Evolutionary conservation across 2,113 vertebrate genomes (phyloP).

Genomic region (Platysternon megacephalum): DNA sequence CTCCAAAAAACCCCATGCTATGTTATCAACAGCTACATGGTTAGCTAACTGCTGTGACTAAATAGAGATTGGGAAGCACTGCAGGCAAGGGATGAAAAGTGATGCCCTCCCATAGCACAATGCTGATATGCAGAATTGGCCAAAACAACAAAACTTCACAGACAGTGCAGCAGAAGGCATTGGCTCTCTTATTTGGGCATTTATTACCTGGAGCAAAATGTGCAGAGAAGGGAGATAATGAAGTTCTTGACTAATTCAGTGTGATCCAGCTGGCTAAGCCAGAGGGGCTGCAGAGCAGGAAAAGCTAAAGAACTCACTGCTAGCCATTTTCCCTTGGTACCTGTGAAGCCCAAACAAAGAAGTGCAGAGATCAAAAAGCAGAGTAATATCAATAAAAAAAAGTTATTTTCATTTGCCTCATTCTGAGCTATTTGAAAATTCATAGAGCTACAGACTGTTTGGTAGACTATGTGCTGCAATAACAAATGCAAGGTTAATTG

Average conservation of each 20-base stretch:
- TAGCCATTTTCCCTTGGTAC: constrained; percentile 81
- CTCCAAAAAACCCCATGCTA: constrained; percentile 57
- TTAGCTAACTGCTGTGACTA: constrained; percentile 82
- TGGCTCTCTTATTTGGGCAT: constrained; percentile 81
- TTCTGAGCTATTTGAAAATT: constrained; percentile 32
- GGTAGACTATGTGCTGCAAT: not conserved
- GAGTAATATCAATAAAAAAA: constrained; percentile 72
- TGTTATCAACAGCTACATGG: constrained; percentile 82
- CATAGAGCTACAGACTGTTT: not conserved
- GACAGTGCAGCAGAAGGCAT: constrained; percentile 86
- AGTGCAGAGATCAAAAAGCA: constrained; percentile 80
- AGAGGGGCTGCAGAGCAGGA: constrained; percentile 85
- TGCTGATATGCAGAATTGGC: constrained; percentile 79
- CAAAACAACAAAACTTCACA: constrained; percentile 86
- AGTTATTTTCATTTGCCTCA: constrained; percentile 29
- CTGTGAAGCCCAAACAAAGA: constrained; percentile 85
- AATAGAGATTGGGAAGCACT: constrained; percentile 78
- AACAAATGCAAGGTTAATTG: not conserved
- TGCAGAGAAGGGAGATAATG: constrained; percentile 89
- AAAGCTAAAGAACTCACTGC: constrained; percentile 80
- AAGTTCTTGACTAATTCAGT: constrained; percentile 92
- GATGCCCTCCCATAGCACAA: constrained; percentile 76
- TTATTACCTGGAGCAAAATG: constrained; percentile 93
- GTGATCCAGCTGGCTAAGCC: constrained; percentile 94
- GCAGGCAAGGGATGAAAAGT: constrained; percentile 82